Evolutionary conservation across 1,140 invertebrate genomes (phyloP), one percentile per base, ranked within the genome.

Genomic region (Drosophila chauvacae): DNA sequence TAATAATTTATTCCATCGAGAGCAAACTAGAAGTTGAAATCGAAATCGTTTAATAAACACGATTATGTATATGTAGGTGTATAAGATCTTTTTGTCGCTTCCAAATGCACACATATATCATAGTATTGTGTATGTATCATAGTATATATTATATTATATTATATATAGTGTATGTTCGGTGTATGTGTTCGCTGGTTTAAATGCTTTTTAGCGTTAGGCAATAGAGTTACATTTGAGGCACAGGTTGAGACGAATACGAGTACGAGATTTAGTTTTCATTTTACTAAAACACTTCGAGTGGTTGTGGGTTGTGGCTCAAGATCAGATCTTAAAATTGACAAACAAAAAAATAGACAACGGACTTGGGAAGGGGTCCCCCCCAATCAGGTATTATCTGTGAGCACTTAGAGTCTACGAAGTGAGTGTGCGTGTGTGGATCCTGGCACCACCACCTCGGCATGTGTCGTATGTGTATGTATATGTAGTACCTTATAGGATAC

Each of bases 1-100:
- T 47, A 30, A 72, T 72, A 60, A 18, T 72, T 73, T 73, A 72
- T 72, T 73, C 35, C 30, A 28, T 51, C 42, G 68, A 72, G 45
- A 72, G 66, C 66, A 33, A 59, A 42, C 35, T 59, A 28, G 26
- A 20, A 33, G 26, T 45, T 30, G 13, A 51, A 55, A 55, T 26
- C 39, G 13, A 51, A 55, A 55, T 26, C 39, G 33, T 20, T 53
- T 56, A 33, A 69, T 33, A 70, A 69, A 56, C 37, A 53, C 35
- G 48, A 69, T 35, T 20, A 30, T 35, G 33, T 69, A 39, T 51
- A 37, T 20, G 30, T 41, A 59, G 37, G 20, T 66, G 37, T 42
- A 42, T 69, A 68, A 51, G 51, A 71, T 42, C 39, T 26, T 28
- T 26, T 28, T 30, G 28, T 16, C 10, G 37, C 5, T 60, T 60